A percentile compares a stretch with the other conserved stretches of the same genome.
Evolutionary conservation across 2,888 invertebrate species (phyloP).

Genomic region (Calameuta filiformis): DNA sequence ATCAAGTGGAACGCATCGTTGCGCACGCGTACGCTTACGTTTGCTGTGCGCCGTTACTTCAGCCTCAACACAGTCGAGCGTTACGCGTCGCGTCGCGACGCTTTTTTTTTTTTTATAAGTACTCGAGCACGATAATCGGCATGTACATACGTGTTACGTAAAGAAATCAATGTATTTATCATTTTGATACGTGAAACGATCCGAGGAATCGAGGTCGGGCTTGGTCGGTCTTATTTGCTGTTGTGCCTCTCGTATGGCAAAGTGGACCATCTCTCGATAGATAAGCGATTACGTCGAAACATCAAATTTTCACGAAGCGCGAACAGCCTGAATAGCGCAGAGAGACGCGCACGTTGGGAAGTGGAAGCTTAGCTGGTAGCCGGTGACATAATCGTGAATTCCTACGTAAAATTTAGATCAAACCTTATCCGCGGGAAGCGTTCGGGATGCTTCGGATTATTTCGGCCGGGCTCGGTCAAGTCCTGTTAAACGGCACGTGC

Average conservation of each 20-base stretch:
- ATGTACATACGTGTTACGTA: background rate
- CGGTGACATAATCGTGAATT: constrained; percentile 33
- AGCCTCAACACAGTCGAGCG: background rate
- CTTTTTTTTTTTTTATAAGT: background rate
- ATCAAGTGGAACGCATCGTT: background rate
- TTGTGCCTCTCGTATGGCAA: background rate
- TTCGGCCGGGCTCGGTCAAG: background rate
- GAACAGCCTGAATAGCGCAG: background rate
- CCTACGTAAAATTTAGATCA: constrained; percentile 31
- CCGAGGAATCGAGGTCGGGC: background rate
- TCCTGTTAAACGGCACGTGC: background rate
- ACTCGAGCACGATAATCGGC: background rate
- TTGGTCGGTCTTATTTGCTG: background rate
- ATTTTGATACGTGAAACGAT: background rate
- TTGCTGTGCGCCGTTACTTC: background rate
- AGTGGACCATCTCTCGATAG: background rate
- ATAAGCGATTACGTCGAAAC: background rate
- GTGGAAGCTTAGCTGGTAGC: background rate
- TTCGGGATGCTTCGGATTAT: background rate
- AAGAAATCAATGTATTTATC: background rate
- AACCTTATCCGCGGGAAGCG: background rate
- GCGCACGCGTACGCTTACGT: background rate
- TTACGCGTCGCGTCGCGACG: background rate
- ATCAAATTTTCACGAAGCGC: background rate
- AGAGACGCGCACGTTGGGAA: background rate